A percentile compares a stretch with the other conserved stretches of the same genome.
Conservation (phyloP, 1,140 invertebrate species). For the Lineus longissimus region DNA sequence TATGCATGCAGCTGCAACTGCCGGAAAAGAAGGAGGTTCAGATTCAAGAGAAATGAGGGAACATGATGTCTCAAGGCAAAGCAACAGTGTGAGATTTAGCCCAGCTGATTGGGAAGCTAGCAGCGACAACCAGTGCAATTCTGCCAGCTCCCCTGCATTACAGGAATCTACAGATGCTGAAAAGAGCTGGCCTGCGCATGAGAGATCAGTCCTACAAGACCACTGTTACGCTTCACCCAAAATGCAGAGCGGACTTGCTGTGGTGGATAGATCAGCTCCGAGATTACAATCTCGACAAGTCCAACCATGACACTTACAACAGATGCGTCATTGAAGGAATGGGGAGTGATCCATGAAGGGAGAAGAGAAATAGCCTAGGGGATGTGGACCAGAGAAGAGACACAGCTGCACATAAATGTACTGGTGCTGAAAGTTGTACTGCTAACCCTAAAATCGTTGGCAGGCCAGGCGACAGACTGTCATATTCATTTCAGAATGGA, state of each 20-base stretch:
- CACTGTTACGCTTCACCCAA: background rate
- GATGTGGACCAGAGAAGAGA: background rate
- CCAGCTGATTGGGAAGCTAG: slow-evolving; percentile 1
- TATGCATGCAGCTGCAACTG: background rate
- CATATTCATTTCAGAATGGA: slow-evolving; percentile 5
- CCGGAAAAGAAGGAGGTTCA: background rate
- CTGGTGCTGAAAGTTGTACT: background rate
- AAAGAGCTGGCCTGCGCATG: background rate
- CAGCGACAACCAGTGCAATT: slow-evolving; percentile 1
- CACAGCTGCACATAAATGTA: background rate
- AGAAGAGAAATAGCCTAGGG: background rate
- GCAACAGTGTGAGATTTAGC: background rate
- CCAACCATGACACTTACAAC: too few species aligned
- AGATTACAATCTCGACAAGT: too few species aligned
- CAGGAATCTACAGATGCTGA: background rate
- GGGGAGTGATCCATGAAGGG: background rate
- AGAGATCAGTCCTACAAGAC: background rate
- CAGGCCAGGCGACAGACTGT: background rate
- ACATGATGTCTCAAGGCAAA: background rate
- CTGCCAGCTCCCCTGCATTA: slow-evolving; percentile 2
- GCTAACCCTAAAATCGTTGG: background rate
- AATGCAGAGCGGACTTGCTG: too few species aligned
- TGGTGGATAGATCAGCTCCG: too few species aligned
- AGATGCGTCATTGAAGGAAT: too few species aligned
- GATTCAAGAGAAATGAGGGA: background rate